Evolutionary conservation across 64 coral and sea anemone genomes (phyloP), one percentile per base, ranked within the genome.

Genomic region (Stichodactyla helianthus): DNA sequence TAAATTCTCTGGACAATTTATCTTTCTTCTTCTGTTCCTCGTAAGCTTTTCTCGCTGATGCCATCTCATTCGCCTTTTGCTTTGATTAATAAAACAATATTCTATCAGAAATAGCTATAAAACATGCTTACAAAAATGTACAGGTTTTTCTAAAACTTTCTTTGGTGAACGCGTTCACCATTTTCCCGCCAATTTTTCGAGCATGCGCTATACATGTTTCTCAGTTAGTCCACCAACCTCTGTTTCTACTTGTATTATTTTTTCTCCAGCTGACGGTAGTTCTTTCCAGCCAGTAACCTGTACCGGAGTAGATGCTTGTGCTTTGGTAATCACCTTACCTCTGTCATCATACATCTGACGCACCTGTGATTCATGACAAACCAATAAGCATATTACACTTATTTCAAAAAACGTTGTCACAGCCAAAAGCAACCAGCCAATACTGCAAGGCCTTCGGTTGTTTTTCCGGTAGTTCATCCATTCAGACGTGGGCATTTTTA

Each of bases 211-310:
- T 6, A 63, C 60, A 63, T 63, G 14, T 63, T 63, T 63, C 60
- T 18, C 60, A 63, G 15, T 63, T 16, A 14, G 5, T 6, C 60
- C 14, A 63, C 60, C 14, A 52, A 99, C 97, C 93, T 99, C 97
- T 22, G 97, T 92, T 23, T 90, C 79, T 11, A 95, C 93, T 90
- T 95, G 84, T 14, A 91, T 53, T 4, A 95, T 74, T 60, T 85
- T 83, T 81, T 95, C 97, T 6, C 97, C 97, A 77, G 97, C 97
- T 79, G 91, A 78, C 0, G 97, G 97, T 0, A 95, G 63, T 0
- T 99, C 90, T 67, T 89, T 91, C 97, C 97, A 99, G 4, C 97
- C 97, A 7, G 86, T 27, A 52, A 99, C 90, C 68, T 95, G 88
- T 26, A 99, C 93, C 50, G 97, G 93, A 31, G 77, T 86, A 9